phyloP scores from a whole-genome alignment of 2,888 invertebrate species.

The Andrena marginata region DNA sequence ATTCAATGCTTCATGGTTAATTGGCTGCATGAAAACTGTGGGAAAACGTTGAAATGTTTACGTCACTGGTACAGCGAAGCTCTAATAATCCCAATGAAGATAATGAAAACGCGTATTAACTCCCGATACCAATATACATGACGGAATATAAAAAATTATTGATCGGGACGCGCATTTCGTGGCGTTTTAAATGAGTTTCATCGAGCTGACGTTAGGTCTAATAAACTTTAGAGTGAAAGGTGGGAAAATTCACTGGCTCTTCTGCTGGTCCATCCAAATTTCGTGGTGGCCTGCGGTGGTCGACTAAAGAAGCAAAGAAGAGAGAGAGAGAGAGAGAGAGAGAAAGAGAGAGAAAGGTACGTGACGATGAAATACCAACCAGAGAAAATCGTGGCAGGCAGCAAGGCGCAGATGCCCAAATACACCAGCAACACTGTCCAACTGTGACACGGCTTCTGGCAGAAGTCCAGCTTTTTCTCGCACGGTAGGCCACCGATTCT shows the following conservation, averaged over 20 bases:
- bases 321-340: neutral
- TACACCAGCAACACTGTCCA: conserved; percentile 76
- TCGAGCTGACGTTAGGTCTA: too few relatives aligned
- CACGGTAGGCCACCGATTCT: conserved; percentile 79
- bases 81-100: neutral
- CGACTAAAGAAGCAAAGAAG: neutral
- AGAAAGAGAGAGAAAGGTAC: conserved; percentile 6
- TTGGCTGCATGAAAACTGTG: neutral
- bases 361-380: conserved; percentile 74
- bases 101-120: conserved; percentile 7
- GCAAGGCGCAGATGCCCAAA: conserved; percentile 77
- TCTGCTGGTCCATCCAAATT: neutral
- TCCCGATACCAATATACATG: neutral
- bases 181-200: too few relatives aligned
- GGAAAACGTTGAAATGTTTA: neutral
- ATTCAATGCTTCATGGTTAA: neutral
- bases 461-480: conserved; percentile 74
- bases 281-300: neutral
- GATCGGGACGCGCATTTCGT: neutral
- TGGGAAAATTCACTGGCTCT: neutral
- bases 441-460: conserved; percentile 74
- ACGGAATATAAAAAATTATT: neutral
- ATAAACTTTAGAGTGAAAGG: neutral
- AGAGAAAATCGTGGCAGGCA: conserved; percentile 78
- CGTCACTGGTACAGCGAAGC: neutral